Conservation (phyloP, 2,113 vertebrate genomes). For the Ahaetulla prasina region DNA sequence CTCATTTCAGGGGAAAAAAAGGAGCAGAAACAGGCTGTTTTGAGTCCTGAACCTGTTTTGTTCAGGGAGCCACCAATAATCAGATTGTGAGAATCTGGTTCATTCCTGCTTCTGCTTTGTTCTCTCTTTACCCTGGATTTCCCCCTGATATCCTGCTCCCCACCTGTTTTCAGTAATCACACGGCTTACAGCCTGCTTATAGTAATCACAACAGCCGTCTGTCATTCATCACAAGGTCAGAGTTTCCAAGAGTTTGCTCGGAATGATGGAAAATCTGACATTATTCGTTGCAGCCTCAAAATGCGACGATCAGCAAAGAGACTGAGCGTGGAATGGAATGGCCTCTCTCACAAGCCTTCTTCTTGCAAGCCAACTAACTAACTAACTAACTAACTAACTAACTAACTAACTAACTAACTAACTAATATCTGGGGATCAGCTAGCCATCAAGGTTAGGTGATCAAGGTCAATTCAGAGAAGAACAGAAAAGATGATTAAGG, state of each 20-base stretch:
- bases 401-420: too few relatives aligned
- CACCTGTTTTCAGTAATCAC: not conserved
- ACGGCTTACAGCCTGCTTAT: not conserved
- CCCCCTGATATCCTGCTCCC: not conserved
- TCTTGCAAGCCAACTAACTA: too few relatives aligned
- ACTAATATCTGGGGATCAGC: not conserved
- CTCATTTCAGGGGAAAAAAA: not conserved
- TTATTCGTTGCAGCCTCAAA: not conserved
- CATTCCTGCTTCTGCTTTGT: not conserved
- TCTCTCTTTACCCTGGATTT: not conserved
- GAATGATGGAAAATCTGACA: not conserved
- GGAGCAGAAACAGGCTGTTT: not conserved
- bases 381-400: too few relatives aligned
- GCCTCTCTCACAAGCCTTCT: not conserved
- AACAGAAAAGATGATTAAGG: not conserved
- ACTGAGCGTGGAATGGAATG: not conserved
- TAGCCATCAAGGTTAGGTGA: not conserved
- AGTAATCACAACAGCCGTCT: not conserved
- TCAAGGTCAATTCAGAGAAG: not conserved
- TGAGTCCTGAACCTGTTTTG: not conserved
- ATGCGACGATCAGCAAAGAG: not conserved
- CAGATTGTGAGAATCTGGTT: not conserved
- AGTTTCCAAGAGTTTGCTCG: not conserved
- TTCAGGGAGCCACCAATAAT: not conserved
- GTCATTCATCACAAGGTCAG: not conserved